Base-by-base conservation (phyloP, 2,888 invertebrate genomes). In the Rhagium mordax region DNA sequence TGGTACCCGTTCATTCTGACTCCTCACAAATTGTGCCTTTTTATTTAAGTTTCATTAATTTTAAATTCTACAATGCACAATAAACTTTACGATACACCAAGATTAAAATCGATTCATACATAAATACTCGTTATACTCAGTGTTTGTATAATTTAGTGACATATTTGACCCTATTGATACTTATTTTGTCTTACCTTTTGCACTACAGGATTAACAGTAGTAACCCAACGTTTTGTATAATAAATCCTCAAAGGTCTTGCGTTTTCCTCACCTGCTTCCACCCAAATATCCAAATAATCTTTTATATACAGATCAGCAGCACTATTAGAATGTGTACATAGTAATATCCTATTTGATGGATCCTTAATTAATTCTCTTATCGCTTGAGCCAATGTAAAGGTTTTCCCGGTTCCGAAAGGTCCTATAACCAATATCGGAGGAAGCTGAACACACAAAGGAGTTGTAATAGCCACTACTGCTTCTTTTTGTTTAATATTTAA, bases 361-460 rank as follows among this genome's bases (percentile, higher is more conserved):
- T 93, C 92, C 68, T 83, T 83, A 29, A 94, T 86, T 51, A 95
- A 88, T 81, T 93, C 92, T 81, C 92, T 92, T 49, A 94, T 92
- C 0, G 94, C 94, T 80, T 90, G 89, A 0, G 95, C 95, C 79
- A 96, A 88, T 0, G 96, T 95, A 83, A 93, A 95, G 0, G 96
- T 96, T 85, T 96, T 96, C 0, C 96, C 96, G 0, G 96, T 96
- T n/a, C 96, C 96, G 86, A 94, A 96, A 0, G 96, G 95, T 0
- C 94, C 75, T 24, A 94, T 93, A 6, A 95, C 89, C 59, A 95
- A 86, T 72, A 95, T 92, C 0, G 94, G 94, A 0, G 94, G 94
- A 64, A 94, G 84, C 68, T 90, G 89, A 16, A 91, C 88, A 68
- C 89, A 89, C 16, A 90, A 85, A 0, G 93, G 91, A 7, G 94